Evolutionary conservation across 2,888 invertebrate species (phyloP).

Genomic region (Epinotia brunnichana): DNA sequence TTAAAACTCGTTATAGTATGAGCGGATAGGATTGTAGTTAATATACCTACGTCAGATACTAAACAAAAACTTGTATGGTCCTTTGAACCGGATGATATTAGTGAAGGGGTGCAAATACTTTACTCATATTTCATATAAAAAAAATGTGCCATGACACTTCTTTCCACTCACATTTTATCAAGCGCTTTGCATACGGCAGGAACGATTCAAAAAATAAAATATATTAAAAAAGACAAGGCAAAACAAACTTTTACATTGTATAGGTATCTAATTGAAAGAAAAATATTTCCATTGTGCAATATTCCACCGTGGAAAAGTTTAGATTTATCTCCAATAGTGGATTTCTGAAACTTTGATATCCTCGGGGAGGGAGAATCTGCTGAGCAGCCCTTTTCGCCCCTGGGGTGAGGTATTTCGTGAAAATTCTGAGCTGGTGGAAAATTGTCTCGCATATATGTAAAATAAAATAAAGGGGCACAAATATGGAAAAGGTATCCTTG

Average conservation of each 20-base stretch:
- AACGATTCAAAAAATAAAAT: too few relatives aligned
- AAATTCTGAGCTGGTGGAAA: neutral
- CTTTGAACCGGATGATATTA: too few relatives aligned
- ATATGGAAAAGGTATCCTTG: neutral
- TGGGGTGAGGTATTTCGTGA: neutral
- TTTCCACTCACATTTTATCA: too few relatives aligned
- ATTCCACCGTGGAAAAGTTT: slow-evolving; percentile 15
- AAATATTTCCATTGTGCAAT: neutral
- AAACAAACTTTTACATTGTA: neutral
- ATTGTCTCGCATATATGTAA: neutral
- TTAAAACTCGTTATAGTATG: too few relatives aligned
- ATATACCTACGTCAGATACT: too few relatives aligned
- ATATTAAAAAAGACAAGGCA: neutral
- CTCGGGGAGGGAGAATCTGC: neutral
- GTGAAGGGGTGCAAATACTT: too few relatives aligned
- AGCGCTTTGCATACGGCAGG: too few relatives aligned
- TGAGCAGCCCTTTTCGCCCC: neutral
- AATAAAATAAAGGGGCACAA: neutral
- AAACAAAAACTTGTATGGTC: too few relatives aligned
- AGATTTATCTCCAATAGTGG: slow-evolving; percentile 17
- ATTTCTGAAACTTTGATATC: slow-evolving; percentile 11
- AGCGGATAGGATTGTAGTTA: too few relatives aligned
- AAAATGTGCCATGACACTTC: too few relatives aligned
- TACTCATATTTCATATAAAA: too few relatives aligned
- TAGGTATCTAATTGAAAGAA: neutral